Conservation (phyloP, 64 coral and sea anemone species). For the Montipora cactus region DNA sequence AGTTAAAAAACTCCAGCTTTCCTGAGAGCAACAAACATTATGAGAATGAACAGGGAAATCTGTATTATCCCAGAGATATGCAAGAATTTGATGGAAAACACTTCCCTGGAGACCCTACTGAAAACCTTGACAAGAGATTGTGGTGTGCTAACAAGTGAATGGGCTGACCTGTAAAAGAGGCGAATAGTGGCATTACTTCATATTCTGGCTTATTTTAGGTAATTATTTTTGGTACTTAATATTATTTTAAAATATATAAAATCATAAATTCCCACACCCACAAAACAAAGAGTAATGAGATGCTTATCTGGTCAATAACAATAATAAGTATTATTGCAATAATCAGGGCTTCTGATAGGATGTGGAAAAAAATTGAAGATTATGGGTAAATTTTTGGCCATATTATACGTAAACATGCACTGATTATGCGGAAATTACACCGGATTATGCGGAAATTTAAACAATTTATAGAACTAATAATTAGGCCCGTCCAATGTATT, state of each 20-base stretch:
- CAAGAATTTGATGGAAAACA: not conserved
- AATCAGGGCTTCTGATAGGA: too few relatives aligned
- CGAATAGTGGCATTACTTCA: not conserved
- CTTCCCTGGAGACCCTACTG: constrained; percentile 6
- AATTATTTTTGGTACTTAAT: too few relatives aligned
- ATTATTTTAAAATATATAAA: too few relatives aligned
- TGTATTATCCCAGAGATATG: not conserved
- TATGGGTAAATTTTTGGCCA: too few relatives aligned
- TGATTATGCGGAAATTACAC: too few relatives aligned
- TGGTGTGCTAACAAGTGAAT: constrained; percentile 1
- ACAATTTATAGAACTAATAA: too few relatives aligned
- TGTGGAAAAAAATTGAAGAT: too few relatives aligned
- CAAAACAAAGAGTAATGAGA: not conserved
- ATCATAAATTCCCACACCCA: not conserved
- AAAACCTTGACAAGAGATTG: not conserved
- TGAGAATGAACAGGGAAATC: not conserved
- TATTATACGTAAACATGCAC: too few relatives aligned
- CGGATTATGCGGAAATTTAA: too few relatives aligned
- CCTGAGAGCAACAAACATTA: not conserved
- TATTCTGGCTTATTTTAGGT: not conserved
- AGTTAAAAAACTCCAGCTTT: not conserved
- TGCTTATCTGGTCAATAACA: not conserved
- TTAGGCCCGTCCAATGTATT: too few relatives aligned
- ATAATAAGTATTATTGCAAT: too few relatives aligned
- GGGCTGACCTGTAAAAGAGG: constrained; percentile 1